Base-by-base conservation (phyloP, 2,113 vertebrate species). In the Spermophilus dauricus region DNA sequence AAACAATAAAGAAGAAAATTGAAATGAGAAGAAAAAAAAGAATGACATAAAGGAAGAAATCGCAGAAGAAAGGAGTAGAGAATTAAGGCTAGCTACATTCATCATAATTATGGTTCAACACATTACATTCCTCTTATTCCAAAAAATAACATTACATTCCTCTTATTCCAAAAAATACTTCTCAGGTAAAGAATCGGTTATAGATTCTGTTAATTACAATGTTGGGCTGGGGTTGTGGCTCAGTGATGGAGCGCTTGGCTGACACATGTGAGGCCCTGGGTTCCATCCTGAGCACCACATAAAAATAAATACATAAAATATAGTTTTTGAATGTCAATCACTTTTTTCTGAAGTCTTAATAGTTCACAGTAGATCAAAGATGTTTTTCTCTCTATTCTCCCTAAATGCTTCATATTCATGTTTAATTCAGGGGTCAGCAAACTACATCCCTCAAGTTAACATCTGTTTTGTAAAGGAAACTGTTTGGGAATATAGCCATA, bases 111-210 rank as follows among this genome's bases (percentile, higher is more conserved):
- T 77, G 22, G 11, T 37, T 92, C 11, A 18, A 4, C 56, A n/a
- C 14, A 18, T 93, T 90, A n/a, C 14, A 18, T 93, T 90, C 72
- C n/a, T 86, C 34, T 63, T 61, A 7, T 67, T 91, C 14, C 48
- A 80, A 91, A 86, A n/a, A n/a, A n/a, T n/a, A n/a, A n/a, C 14
- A 18, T 93, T 90, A n/a, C 14, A 18, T 93, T 90, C 72, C n/a
- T 86, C 34, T 63, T 61, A 7, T 67, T 91, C 14, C 48, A 80
- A 91, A 86, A 53, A 24, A 1, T 34, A 80, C 18, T 53, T 63
- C 24, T 91, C 70, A 76, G 4, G 65, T 48, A 69, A 32, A 91
- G n/a, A 96, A 83, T 34, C 63, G 11, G 5, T 34, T 73, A 69
- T 2, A 82, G 20, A 4, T 85, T 67, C 65, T 91, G 16, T 58